A percentile compares a stretch with the other conserved stretches of the same genome.
phyloP scores from a whole-genome alignment of 2,888 invertebrate species.

The Eupithecia tripunctaria region DNA sequence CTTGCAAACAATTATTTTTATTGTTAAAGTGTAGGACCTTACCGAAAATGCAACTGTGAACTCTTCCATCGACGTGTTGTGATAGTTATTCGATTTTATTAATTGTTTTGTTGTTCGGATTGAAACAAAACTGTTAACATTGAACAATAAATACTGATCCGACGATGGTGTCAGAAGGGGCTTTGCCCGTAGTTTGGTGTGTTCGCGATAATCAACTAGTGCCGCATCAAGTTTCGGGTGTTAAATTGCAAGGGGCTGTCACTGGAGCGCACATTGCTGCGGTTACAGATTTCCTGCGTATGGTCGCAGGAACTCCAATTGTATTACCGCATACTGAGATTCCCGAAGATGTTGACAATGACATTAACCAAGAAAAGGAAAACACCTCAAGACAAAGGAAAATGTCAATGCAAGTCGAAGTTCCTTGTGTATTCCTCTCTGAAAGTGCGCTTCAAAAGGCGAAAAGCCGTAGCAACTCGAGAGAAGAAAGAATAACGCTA shows the following conservation, averaged over 20 bases:
- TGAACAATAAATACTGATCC: slow-evolving; percentile 53
- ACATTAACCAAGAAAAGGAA: slow-evolving; percentile 76
- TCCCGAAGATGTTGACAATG: slow-evolving; percentile 74
- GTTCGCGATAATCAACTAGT: slow-evolving; percentile 87
- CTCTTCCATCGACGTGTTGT: slow-evolving; percentile 48
- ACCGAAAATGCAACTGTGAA: slow-evolving; percentile 71
- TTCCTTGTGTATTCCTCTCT: slow-evolving; percentile 81
- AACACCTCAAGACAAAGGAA: slow-evolving; percentile 74
- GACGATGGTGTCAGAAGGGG: slow-evolving; percentile 86
- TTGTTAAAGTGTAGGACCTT: slow-evolving; percentile 68
- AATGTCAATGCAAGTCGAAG: slow-evolving; percentile 83
- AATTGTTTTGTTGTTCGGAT: slow-evolving; percentile 24
- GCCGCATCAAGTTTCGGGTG: slow-evolving; percentile 87
- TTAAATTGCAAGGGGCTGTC: slow-evolving; percentile 86
- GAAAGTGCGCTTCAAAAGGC: slow-evolving; percentile 80
- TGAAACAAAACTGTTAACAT: slow-evolving; percentile 43
- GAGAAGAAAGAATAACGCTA: slow-evolving; percentile 76
- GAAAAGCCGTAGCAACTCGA: slow-evolving; percentile 75
- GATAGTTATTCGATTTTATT: slow-evolving; percentile 41
- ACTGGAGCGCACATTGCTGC: slow-evolving; percentile 87
- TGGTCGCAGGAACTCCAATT: slow-evolving; percentile 86
- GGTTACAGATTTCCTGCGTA: slow-evolving; percentile 86
- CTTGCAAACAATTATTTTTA: slow-evolving; percentile 64
- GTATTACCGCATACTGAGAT: slow-evolving; percentile 81
- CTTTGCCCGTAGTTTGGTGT: slow-evolving; percentile 87